Conservation (phyloP, 2,888 invertebrate genomes). For the Brachycybe producta region DNA sequence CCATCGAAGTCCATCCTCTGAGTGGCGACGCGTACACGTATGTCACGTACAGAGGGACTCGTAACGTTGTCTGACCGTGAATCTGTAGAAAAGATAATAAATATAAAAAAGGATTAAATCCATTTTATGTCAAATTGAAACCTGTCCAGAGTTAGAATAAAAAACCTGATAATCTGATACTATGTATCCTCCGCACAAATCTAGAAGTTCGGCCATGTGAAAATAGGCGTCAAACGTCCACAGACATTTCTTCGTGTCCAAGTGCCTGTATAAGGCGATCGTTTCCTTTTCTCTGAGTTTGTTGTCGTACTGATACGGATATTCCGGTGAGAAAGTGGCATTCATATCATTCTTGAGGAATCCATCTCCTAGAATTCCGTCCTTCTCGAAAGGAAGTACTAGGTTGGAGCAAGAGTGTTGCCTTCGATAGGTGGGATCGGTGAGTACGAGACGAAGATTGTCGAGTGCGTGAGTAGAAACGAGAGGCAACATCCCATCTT, state of each 20-base stretch:
- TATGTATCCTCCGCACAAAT: slow-evolving; percentile 35
- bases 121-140: background rate
- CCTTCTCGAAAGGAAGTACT: background rate
- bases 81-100: too few species aligned
- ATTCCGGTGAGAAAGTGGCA: too few species aligned
- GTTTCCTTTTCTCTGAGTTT: slow-evolving; percentile 27
- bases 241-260: slow-evolving; percentile 34
- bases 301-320: slow-evolving; percentile 29
- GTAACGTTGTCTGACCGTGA: slow-evolving; percentile 31
- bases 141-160: too few species aligned
- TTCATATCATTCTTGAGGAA: too few species aligned
- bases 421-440: slow-evolving; percentile 32
- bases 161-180: slow-evolving; percentile 31
- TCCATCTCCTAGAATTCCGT: background rate
- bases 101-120: slow-evolving; percentile 1
- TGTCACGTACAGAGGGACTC: slow-evolving; percentile 35
- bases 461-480: slow-evolving; percentile 35
- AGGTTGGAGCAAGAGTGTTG: slow-evolving; percentile 37
- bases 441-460: slow-evolving; percentile 33
- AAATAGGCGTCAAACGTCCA: slow-evolving; percentile 38
- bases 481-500: slow-evolving; percentile 37
- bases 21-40: slow-evolving; percentile 34
- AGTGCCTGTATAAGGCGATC: slow-evolving; percentile 32
- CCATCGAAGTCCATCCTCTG: slow-evolving; percentile 35
- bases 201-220: slow-evolving; percentile 35